Evolutionary conservation across 37 sponge, comb jelly and placozoan species (phyloP).

Genomic region (Mnemiopsis leidyi): DNA sequence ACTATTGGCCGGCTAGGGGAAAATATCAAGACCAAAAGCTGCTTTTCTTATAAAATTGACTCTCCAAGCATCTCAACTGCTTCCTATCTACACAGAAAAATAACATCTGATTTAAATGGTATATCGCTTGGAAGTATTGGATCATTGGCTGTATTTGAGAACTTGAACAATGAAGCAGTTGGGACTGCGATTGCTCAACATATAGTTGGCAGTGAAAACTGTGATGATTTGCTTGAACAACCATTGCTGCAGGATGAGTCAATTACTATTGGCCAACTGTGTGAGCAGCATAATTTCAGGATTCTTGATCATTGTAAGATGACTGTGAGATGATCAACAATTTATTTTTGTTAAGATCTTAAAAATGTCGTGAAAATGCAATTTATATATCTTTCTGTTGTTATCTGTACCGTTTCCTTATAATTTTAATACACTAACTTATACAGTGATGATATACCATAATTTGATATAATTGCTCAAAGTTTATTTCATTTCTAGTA

Average conservation of each 20-base stretch:
- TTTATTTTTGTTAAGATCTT: no score
- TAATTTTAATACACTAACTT: no score
- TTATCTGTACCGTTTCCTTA: no score
- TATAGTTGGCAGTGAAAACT: not conserved
- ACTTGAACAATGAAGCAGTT: not conserved
- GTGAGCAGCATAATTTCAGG: not conserved
- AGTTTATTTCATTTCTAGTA: no score
- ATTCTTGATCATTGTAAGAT: constrained; percentile 9
- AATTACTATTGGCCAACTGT: constrained; percentile 5
- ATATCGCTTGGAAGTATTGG: not conserved
- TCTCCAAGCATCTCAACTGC: not conserved
- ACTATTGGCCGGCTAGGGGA: constrained; percentile 16
- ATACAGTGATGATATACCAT: no score
- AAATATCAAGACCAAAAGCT: not conserved
- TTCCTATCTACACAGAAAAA: not conserved
- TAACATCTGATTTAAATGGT: not conserved
- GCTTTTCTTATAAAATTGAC: not conserved
- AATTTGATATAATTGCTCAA: no score
- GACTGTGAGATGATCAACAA: no score
- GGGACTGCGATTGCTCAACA: not conserved
- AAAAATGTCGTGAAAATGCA: no score
- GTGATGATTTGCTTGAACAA: not conserved
- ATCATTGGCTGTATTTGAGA: not conserved
- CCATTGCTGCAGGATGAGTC: constrained; percentile 36
- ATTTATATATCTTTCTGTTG: no score